A percentile compares a stretch with the other conserved stretches of the same genome.
Conservation (phyloP, 2,113 vertebrate species). For the Dermatemys mawii region DNA sequence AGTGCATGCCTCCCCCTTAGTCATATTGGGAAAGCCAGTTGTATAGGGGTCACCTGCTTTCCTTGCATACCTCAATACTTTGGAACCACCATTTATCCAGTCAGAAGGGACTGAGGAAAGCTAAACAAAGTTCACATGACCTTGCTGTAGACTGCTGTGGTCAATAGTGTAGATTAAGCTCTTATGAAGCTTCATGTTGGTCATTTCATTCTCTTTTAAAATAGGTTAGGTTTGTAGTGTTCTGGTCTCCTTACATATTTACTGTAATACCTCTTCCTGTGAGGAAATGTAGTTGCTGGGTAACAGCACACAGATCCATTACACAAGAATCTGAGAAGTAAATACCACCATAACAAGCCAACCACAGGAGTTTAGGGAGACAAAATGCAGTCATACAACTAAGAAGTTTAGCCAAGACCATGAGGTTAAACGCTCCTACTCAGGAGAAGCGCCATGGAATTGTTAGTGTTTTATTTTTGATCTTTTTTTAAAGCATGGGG, state of each 20-base stretch:
- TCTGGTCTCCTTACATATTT: background rate
- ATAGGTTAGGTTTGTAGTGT: background rate
- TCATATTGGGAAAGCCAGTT: background rate
- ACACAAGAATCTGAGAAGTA: background rate
- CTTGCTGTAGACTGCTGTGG: background rate
- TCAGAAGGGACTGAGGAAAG: conserved; percentile 43
- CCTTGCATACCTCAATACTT: background rate
- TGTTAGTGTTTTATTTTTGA: background rate
- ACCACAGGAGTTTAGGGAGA: background rate
- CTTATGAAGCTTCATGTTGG: background rate
- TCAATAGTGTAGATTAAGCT: fast-evolving
- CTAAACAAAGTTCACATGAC: conserved; percentile 40
- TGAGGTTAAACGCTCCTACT: background rate
- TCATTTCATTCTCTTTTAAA: background rate
- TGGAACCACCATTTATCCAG: background rate
- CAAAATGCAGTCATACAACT: background rate
- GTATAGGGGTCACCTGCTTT: background rate
- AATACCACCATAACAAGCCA: too few relatives aligned
- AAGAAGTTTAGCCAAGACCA: too few relatives aligned
- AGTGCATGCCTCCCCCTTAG: background rate
- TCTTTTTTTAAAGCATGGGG: background rate
- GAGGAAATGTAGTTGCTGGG: background rate
- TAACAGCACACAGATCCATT: background rate
- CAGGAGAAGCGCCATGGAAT: background rate
- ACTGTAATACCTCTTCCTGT: background rate